A percentile compares a stretch with the other conserved stretches of the same genome.
Evolutionary conservation across 2,888 invertebrate genomes (phyloP).

Genomic region (Mongoloraphidia duomilia): DNA sequence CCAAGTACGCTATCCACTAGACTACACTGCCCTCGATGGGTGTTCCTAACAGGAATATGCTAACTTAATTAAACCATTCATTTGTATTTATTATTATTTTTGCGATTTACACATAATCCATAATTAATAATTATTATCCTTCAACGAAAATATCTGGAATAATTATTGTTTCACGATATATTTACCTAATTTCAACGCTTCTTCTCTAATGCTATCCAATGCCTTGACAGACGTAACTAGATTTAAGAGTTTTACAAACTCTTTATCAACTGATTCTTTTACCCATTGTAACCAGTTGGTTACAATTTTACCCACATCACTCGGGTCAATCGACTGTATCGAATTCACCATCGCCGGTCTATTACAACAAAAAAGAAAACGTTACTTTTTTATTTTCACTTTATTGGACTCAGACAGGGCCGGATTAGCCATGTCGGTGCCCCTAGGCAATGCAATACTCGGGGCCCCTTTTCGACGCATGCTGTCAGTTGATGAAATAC

Average conservation of each 20-base stretch:
- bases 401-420: too few relatives aligned
- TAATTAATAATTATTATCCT: not conserved
- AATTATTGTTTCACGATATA: not conserved
- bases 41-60: too few relatives aligned
- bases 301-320: conserved; percentile 30
- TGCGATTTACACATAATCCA: not conserved
- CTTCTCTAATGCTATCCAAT: conserved; percentile 55
- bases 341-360: conserved; percentile 1
- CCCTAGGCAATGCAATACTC: too few relatives aligned
- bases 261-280: conserved; percentile 35
- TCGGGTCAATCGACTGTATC: not conserved
- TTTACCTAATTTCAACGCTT: conserved; percentile 46
- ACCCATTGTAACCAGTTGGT: conserved; percentile 52
- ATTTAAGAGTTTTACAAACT: conserved; percentile 43
- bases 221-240: conserved; percentile 55
- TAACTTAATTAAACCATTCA: not conserved
- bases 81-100: conserved; percentile 1
- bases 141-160: not conserved
- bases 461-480: too few relatives aligned
- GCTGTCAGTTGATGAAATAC: too few relatives aligned
- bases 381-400: too few relatives aligned
- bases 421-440: too few relatives aligned
- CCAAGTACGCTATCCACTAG: too few relatives aligned
- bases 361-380: not conserved
- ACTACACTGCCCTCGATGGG: too few relatives aligned